Conservation (phyloP, 2,113 vertebrate genomes). For the Myrmecophaga tridactyla region DNA sequence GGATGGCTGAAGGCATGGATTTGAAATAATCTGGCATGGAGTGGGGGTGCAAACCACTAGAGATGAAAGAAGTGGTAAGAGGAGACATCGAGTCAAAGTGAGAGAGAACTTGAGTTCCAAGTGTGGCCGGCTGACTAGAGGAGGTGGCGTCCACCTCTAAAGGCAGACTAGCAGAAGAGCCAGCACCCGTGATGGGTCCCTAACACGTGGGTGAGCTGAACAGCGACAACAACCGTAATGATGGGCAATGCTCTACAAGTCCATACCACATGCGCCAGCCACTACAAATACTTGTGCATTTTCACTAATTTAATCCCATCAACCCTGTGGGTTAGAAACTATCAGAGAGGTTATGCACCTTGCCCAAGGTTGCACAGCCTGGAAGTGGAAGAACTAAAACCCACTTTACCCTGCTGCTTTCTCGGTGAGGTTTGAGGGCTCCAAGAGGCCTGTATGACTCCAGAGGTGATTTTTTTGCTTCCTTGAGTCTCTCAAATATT, state of each 20-base stretch:
- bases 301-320: not conserved
- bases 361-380: not conserved
- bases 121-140: not conserved
- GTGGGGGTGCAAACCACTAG: not conserved
- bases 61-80: not conserved
- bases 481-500: not conserved
- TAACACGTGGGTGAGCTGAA: not conserved
- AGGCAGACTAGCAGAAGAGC: not conserved
- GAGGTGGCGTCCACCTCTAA: not conserved
- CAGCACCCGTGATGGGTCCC: not conserved
- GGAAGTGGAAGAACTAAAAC: not conserved
- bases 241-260: not conserved
- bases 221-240: not conserved
- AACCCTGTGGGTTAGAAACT: not conserved
- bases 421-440: not conserved
- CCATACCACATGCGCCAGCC: accelerated
- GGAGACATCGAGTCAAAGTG: not conserved
- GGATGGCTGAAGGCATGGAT: not conserved
- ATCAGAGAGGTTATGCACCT: not conserved
- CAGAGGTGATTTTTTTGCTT: not conserved
- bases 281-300: not conserved
- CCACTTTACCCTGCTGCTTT: not conserved
- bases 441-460: not conserved
- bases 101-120: not conserved
- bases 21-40: not conserved